Percentiles rank a stretch among this genome's conserved stretches.
These are phyloP conservation scores for Austrolebias charrua DNA, from an alignment of 2,797 vertebrate genomes.

Conservation along the genomic window DNA sequence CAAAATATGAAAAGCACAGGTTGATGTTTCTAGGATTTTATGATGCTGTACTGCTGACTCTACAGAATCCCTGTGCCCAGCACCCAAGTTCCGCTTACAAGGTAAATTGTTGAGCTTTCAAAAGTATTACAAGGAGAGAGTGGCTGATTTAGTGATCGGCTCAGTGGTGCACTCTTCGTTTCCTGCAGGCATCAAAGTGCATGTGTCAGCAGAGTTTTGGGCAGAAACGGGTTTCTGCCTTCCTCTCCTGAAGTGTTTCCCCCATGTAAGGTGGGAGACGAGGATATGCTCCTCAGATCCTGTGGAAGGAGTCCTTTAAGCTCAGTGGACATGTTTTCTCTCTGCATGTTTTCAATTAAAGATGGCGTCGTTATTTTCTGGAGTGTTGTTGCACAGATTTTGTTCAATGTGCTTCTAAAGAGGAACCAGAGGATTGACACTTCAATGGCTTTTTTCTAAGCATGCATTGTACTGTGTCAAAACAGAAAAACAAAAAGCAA, in stretches of 20 bases:
- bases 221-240: conserved; percentile 54
- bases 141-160: conserved; percentile 44
- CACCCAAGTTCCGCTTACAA: conserved; percentile 45
- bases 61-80: conserved; percentile 16
- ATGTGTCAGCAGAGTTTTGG: conserved; percentile 47
- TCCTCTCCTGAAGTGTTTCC: conserved; percentile 45
- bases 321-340: conserved; percentile 24
- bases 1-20: conserved; percentile 24
- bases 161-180: conserved; percentile 13
- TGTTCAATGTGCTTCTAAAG: conserved; percentile 11
- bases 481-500: conserved; percentile 1
- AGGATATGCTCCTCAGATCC: neutral
- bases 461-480: neutral
- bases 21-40: conserved; percentile 21
- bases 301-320: conserved; percentile 14
- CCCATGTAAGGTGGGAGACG: conserved; percentile 19
- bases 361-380: neutral
- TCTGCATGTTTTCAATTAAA: conserved; percentile 46
- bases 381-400: conserved; percentile 15
- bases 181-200: conserved; percentile 44
- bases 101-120: conserved; percentile 54
- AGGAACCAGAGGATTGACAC: neutral
- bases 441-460: neutral
- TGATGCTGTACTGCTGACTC: conserved; percentile 20
- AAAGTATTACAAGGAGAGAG: conserved; percentile 23